phyloP scores from a whole-genome alignment of 2,113 vertebrate genomes.

The Misgurnus mizolepis region DNA sequence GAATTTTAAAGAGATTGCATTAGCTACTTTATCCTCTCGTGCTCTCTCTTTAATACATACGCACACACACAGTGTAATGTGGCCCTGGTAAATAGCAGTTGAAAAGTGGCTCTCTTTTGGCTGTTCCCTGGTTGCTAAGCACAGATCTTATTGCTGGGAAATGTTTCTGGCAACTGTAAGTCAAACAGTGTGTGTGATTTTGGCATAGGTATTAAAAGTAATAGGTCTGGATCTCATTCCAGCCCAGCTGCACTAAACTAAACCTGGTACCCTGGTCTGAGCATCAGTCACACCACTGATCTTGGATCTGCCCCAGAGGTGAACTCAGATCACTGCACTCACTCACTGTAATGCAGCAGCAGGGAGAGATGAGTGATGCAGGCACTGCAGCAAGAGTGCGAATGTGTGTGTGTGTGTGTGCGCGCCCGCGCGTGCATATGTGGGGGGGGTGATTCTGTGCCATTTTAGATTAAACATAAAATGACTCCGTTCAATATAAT shows the following conservation, averaged over 20 bases:
- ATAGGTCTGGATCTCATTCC: conserved; percentile 14
- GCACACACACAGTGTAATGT: not conserved
- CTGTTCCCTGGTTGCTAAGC: conserved; percentile 20
- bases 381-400: conserved; percentile 17
- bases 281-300: conserved; percentile 7
- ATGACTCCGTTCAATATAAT: conserved; percentile 25
- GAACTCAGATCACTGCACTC: conserved; percentile 10
- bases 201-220: conserved; percentile 2
- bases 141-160: conserved; percentile 29
- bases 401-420: not conserved
- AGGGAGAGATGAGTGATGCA: not conserved
- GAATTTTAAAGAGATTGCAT: conserved; percentile 36
- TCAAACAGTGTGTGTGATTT: not conserved
- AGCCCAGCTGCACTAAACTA: not conserved
- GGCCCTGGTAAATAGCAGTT: conserved; percentile 18
- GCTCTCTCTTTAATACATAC: not conserved
- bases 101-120: conserved; percentile 29
- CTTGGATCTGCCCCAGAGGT: not conserved
- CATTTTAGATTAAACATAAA: conserved; percentile 25
- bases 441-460: not conserved
- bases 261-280: not conserved
- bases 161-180: conserved; percentile 25
- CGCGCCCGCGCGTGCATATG: conserved; percentile 1
- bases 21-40: conserved; percentile 5
- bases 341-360: conserved; percentile 20